Evolutionary conservation across 2,113 vertebrate species (phyloP), one percentile per base, ranked within the genome.

Genomic region (Carassius gibelio): DNA sequence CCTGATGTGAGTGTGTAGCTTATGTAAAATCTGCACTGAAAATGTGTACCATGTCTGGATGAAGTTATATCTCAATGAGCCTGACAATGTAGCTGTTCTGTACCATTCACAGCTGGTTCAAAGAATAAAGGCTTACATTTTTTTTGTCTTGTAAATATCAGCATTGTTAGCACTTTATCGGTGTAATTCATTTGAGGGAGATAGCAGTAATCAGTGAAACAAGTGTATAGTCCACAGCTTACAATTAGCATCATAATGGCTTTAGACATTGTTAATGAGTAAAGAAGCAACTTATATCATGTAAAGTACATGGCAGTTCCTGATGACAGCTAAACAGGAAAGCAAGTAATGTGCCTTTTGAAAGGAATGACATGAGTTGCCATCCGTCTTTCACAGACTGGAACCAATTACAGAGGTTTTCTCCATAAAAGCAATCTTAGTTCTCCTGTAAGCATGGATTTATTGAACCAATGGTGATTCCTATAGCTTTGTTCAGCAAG

Each of bases 241-340:
- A 52, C n/a, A 75, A 8, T 30, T 48, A 52, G 3, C 23, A 8
- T 30, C 23, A 42, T 75, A 11, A 48, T 75, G 42, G 14, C 34
- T 50, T 30, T 48, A 66, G 21, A 64, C 59, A 48, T 48, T 66
- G 57, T 30, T 3, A 81, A 78, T 5, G 15, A 78, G 72, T 15
- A 50, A 23, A 14, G 15, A 78, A 48, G 13, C 55, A 23, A 23
- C 11, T 64, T 66, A 50, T 17, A 45, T 80, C 77, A 42, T 61
- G 30, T 62, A 8, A 30, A 55, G 30, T 62, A 8, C 50, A 55
- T 42, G n/a, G 13, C 1, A 8, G 62, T 59, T 57, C 11, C 36
- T 71, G 75, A 62, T 72, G 57, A 84, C 74, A 62, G 21, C 62
- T 78, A 86, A 86, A 83, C 74, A 86, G 75, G 3, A 74, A 68